Base-by-base conservation (phyloP, 2,888 invertebrate genomes). In the Cantharis rufa region DNA sequence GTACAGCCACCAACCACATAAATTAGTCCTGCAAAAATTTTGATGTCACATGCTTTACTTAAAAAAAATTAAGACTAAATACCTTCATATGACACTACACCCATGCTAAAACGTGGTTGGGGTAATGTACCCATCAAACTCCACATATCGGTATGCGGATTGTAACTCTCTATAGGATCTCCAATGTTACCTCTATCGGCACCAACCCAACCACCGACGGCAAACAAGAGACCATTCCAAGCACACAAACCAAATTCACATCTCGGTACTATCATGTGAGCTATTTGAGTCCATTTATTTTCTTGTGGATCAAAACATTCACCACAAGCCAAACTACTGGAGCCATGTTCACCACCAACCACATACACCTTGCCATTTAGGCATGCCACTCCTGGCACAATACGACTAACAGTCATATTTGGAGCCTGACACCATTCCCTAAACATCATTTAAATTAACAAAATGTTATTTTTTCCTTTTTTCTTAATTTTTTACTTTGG, bases 131-230 rank as follows among this genome's bases (percentile, higher is more conserved):
- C 96, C 74, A 93, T 91, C 68, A 94, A 88, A 28, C 91, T 90
- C 97, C 98, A 98, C 79, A 91, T 90, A 86, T 96, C 93, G 32
- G 91, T 89, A 75, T 92, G 90, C 0, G 96, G 95, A 87, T 97
- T 95, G 86, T 96, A 98, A 82, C 94, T 92, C 87, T 98, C 98
- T 80, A 98, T 95, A 0, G 95, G 93, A 21, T 94, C 94, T 1
- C 96, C 96, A 86, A 97, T 96, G 86, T 96, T 96, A 78, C 95
- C 94, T 0, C 96, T 96, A 85, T 96, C 96, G 80, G 95, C 94
- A 0, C 97, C 97, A 32, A 97, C 94, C 97, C 97, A 97, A 3
- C 98, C 98, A 64, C 98, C 97, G 82, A 98, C 93, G 0, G 96
- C 97, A 86, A 95, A 96, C 77, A 98, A 88, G 83, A 92, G 92